Evolutionary conservation across 2,888 invertebrate species (phyloP).

Genomic region (Hypsopygia costalis): DNA sequence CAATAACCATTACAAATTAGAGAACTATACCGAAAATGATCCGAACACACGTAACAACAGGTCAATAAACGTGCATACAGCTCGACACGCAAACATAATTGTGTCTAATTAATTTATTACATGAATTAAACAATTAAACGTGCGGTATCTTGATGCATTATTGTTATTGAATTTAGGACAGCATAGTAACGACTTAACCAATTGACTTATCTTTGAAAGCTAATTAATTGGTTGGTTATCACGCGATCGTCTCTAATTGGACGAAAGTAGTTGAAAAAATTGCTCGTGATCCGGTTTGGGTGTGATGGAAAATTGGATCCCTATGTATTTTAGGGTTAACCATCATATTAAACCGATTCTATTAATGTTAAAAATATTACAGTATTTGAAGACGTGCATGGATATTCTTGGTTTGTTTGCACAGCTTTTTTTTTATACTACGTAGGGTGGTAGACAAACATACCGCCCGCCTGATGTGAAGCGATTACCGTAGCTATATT

Average conservation of each 20-base stretch:
- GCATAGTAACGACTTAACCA: conserved; percentile 51
- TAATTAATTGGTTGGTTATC: conserved; percentile 67
- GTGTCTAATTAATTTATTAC: conserved; percentile 78
- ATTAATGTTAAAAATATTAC: too few relatives aligned
- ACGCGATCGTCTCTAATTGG: conserved; percentile 65
- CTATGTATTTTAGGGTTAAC: not conserved
- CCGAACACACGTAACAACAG: conserved; percentile 44
- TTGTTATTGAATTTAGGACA: conserved; percentile 69
- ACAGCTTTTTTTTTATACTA: too few relatives aligned
- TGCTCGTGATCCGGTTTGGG: not conserved
- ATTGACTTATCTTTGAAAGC: conserved; percentile 74
- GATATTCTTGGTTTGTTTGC: too few relatives aligned
- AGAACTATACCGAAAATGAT: conserved; percentile 37
- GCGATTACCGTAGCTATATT: too few relatives aligned
- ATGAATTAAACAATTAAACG: conserved; percentile 77
- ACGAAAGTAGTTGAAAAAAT: conserved; percentile 39
- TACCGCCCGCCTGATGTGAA: too few relatives aligned
- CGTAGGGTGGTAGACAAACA: too few relatives aligned
- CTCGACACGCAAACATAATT: conserved; percentile 70
- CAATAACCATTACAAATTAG: conserved; percentile 49
- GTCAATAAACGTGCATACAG: conserved; percentile 42
- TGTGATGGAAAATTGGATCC: not conserved
- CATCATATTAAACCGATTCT: too few relatives aligned
- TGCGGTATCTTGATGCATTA: conserved; percentile 70
- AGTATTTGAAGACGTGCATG: too few relatives aligned